Evolutionary conservation across 92 coral and sea anemone genomes (phyloP).

Genomic region (Bergia sp.): DNA sequence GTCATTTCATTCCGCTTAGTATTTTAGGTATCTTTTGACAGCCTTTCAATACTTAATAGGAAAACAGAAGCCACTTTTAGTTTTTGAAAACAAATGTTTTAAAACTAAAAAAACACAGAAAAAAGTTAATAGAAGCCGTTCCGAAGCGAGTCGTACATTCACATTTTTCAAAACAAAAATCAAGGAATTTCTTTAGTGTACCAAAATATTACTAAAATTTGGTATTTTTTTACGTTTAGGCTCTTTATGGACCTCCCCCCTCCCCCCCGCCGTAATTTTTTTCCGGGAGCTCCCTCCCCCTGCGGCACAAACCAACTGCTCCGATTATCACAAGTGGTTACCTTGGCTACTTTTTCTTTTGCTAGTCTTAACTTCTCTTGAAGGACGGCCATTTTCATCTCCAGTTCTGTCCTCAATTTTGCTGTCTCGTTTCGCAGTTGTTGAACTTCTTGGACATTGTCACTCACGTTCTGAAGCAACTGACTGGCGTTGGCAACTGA

Average conservation of each 20-base stretch:
- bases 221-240: too few species aligned
- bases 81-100: too few species aligned
- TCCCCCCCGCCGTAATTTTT: too few species aligned
- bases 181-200: too few species aligned
- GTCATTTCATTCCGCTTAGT: too few species aligned
- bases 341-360: conserved; percentile 90
- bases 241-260: too few species aligned
- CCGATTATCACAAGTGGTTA: conserved; percentile 12
- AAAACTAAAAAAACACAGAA: background rate
- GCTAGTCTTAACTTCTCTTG: conserved; percentile 73
- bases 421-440: conserved; percentile 65
- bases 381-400: conserved; percentile 65
- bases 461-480: conserved; percentile 58
- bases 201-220: too few species aligned
- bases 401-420: conserved; percentile 58
- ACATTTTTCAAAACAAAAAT: background rate
- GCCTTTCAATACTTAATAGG: too few species aligned
- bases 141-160: too few species aligned
- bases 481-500: conserved; percentile 68
- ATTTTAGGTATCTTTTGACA: too few species aligned
- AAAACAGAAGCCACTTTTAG: too few species aligned
- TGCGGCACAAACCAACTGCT: background rate
- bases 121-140: background rate
- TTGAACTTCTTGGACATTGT: conserved; percentile 54
- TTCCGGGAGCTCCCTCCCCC: too few species aligned